Evolutionary conservation across 2,113 vertebrate species (phyloP).

Genomic region (Zingel zingel): DNA sequence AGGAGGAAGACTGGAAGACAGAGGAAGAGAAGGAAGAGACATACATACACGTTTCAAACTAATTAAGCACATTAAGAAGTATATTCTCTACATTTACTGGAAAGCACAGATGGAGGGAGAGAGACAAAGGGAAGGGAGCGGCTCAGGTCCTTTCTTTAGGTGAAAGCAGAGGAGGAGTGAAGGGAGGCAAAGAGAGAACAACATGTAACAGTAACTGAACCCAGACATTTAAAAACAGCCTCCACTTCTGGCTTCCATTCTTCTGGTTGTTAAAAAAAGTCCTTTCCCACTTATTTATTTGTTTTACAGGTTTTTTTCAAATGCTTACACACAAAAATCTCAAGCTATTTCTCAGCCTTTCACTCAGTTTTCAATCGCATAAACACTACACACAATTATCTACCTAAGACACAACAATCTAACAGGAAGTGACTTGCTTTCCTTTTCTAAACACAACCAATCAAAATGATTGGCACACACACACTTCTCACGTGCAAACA

Average conservation of each 20-base stretch:
- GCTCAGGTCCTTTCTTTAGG: background rate
- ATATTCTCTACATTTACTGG: background rate
- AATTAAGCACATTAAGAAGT: background rate
- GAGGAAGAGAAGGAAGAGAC: background rate
- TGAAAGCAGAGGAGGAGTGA: background rate
- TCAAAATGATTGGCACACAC: no score
- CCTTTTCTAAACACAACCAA: no score
- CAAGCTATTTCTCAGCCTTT: no score
- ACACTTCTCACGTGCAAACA: no score
- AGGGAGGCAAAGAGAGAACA: background rate
- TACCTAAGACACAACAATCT: no score
- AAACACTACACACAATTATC: no score
- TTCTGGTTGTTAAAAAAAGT: background rate
- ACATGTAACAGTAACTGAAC: background rate
- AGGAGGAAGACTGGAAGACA: constrained; percentile 12
- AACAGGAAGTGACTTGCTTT: no score
- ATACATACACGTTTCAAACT: background rate
- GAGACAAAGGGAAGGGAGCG: background rate
- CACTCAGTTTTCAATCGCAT: no score
- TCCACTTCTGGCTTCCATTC: no score
- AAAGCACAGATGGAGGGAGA: background rate
- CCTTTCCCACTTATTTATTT: background rate
- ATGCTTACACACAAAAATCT: no score
- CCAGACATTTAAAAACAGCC: no score
- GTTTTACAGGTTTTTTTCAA: no score